Evolutionary conservation across 2,797 vertebrate genomes (phyloP).

Genomic region (Micropoecilia bifurca): DNA sequence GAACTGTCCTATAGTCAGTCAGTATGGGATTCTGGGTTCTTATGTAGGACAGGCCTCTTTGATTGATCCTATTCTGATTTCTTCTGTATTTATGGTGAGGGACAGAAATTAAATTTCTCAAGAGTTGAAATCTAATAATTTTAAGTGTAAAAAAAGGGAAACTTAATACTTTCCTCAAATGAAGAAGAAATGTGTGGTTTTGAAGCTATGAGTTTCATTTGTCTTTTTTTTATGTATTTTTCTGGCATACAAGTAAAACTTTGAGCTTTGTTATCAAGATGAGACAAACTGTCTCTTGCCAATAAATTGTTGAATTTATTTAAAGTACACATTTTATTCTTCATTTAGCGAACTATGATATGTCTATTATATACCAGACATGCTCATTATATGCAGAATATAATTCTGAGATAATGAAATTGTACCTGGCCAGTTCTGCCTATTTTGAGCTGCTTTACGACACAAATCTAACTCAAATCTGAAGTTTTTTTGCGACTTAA

Average conservation of each 20-base stretch:
- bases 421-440: too few species aligned
- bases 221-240: neutral
- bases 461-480: neutral
- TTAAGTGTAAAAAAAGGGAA: conserved; percentile 20
- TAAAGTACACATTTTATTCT: neutral
- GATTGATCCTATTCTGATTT: conserved; percentile 41
- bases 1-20: conserved; percentile 55
- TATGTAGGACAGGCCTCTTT: conserved; percentile 20
- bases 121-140: conserved; percentile 50
- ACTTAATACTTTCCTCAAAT: neutral
- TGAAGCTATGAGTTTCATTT: neutral
- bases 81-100: conserved; percentile 31
- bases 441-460: neutral
- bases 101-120: conserved; percentile 41
- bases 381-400: too few species aligned
- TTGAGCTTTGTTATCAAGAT: neutral
- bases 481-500: neutral
- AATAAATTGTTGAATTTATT: neutral
- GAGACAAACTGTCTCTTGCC: neutral
- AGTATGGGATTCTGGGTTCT: conserved; percentile 40
- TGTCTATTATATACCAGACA: too few species aligned
- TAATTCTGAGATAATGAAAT: too few species aligned
- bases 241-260: neutral
- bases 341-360: neutral
- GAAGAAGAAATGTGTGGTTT: neutral